Base-by-base conservation (phyloP, 2,113 vertebrate genomes). In the Alligator sinensis region DNA sequence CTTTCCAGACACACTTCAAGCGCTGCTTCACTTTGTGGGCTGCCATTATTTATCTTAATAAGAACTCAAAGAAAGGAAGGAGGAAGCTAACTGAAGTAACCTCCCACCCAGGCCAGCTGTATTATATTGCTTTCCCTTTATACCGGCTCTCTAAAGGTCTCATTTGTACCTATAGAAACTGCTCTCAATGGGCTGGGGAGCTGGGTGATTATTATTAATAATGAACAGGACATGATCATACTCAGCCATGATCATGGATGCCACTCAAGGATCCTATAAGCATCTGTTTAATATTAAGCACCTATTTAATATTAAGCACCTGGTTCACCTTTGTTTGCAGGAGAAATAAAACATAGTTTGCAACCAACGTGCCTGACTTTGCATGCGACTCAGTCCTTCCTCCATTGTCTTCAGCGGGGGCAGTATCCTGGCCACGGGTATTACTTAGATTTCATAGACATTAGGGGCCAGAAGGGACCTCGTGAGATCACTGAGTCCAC, bases 31-130 rank as follows among this genome's bases (percentile, higher is more conserved):
- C 84, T 95, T 94, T 82, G 92, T n/a, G 80, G 87, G 6, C 80
- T 82, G 22, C 75, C 76, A 92, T 95, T 97, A 93, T 96, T 96
- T 82, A 91, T 91, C 80, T 96, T 95, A 95, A 95, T 93, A 92
- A 76, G 76, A 93, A 86, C 89, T 95, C 92, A 95, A 96, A 96
- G 96, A 95, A 95, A 96, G 76, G 87, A 66, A 92, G 85, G 66
- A 12, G 8, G 90, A 96, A 97, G 96, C 96, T 96, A 96, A 96
- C 96, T 94, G 95, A 97, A 94, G 95, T 77, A 95, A 96, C 92
- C 95, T 95, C 85, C 96, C 89, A 95, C 80, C 90, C 93, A 92
- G 89, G 34, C 78, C 92, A 78, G 80, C 64, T 80, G 93, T 60
- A 95, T 95, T 97, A 89, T 92, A 19, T 72, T 76, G 77, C 9